Evolutionary conservation across 1,140 invertebrate species (phyloP), one percentile per base, ranked within the genome.

Genomic region (Trichoplusia ni): DNA sequence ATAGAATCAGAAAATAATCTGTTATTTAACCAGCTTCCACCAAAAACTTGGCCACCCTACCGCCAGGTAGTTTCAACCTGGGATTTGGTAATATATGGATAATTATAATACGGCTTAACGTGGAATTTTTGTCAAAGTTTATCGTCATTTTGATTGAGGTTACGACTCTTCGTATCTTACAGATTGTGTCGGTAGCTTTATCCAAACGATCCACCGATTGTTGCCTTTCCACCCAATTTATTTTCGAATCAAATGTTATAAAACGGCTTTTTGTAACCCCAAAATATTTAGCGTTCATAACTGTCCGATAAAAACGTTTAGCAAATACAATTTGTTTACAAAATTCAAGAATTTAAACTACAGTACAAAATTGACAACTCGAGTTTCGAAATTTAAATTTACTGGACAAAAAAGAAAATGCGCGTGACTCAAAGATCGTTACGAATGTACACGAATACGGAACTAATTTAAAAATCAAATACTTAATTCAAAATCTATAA

Each of bases 71-170:
- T 86, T 82, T 79, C 25, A 69, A 66, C 44, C 66, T 77, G 65
- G 76, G 66, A 78, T 77, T 76, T 67, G 75, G 80, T 86, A 86
- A 89, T 86, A 89, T 89, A 89, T 89, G 82, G 82, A 89, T 86
- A 86, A 89, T 89, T 89, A 89, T 86, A 86, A 77, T 74, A 78
- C 79, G 78, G 82, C 80, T 86, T 86, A 89, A 82, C 75, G 79
- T 84, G 82, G 86, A 86, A 86, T 86, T 86, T 84, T 86, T 89
- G 86, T 86, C 86, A 89, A 86, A 84, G 74, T 89, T 89, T 89
- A 89, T 89, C 70, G 81, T 77, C 77, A 67, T 89, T 84, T 84
- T 90, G 85, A 91, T 89, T 82, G 84, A 86, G 86, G 84, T 89
- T 84, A 89, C 72, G 82, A 80, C 78, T 78, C n/a, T 64, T 42